Conservation (phyloP, 1,140 invertebrate species). For the Megalopta genalis region DNA sequence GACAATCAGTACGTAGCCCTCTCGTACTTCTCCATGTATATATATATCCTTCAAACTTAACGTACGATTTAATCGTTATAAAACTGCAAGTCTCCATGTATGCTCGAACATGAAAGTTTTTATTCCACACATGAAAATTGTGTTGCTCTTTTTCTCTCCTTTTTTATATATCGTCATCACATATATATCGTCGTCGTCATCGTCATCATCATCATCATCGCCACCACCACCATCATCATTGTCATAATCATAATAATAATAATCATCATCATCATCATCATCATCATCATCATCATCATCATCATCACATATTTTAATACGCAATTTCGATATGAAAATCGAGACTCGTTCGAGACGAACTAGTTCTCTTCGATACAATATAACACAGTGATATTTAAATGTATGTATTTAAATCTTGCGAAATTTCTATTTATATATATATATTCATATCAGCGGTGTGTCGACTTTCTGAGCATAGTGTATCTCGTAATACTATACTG, state of each 20-base stretch:
- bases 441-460: conserved; percentile 4
- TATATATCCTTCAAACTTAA: conserved; percentile 41
- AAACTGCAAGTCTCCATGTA: conserved; percentile 12
- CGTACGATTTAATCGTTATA: conserved; percentile 24
- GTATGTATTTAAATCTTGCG: conserved; percentile 3
- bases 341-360: background rate
- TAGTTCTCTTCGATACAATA: background rate
- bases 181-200: background rate
- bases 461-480: conserved; percentile 31
- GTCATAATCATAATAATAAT: background rate
- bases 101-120: background rate
- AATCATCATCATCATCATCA: too few species aligned
- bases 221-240: background rate
- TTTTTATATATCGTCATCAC: background rate
- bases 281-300: too few species aligned
- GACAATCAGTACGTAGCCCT: too few species aligned
- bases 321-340: conserved; percentile 23
- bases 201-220: too few species aligned
- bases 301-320: conserved; percentile 6
- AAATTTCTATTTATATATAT: conserved; percentile 4
- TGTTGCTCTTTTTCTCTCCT: background rate
- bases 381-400: conserved; percentile 9
- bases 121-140: conserved; percentile 8
- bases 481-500: conserved; percentile 15
- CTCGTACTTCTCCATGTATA: too few species aligned